Evolutionary conservation across 1,140 invertebrate species (phyloP).

Genomic region (honey bee (Apis mellifera)): DNA sequence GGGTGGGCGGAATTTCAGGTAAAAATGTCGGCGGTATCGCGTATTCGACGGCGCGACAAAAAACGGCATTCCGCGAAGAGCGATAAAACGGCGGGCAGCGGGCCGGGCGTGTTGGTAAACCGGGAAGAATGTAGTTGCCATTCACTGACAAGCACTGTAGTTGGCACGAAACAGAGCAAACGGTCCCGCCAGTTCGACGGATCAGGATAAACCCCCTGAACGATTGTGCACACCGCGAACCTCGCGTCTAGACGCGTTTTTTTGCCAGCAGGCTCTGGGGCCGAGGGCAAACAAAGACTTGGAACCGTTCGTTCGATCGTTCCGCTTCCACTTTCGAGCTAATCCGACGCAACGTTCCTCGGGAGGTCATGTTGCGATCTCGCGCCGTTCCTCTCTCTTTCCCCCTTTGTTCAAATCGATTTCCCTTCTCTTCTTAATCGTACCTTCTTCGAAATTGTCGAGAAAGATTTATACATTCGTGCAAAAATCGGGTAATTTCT

Average conservation of each 20-base stretch:
- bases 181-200: slow-evolving; percentile 31
- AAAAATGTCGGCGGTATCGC: slow-evolving; percentile 28
- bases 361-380: slow-evolving; percentile 17
- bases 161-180: slow-evolving; percentile 51
- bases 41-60: slow-evolving; percentile 8
- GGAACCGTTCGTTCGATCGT: slow-evolving; percentile 61
- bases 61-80: slow-evolving; percentile 33
- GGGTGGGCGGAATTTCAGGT: slow-evolving; percentile 5
- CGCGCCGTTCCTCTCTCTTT: neutral
- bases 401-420: neutral
- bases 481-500: too few species aligned
- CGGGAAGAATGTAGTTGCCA: slow-evolving; percentile 48
- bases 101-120: slow-evolving; percentile 46
- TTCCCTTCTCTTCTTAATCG: neutral
- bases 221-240: slow-evolving; percentile 48
- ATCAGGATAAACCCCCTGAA: slow-evolving; percentile 55
- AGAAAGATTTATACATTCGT: too few species aligned
- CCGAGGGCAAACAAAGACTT: slow-evolving; percentile 57
- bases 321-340: slow-evolving; percentile 53
- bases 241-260: slow-evolving; percentile 67
- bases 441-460: too few species aligned
- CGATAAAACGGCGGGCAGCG: slow-evolving; percentile 41
- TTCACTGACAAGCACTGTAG: slow-evolving; percentile 20
- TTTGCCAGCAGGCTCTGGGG: slow-evolving; percentile 46
- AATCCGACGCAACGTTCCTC: slow-evolving; percentile 47